A percentile compares a stretch with the other conserved stretches of the same genome.
phyloP scores from a whole-genome alignment of 2,797 vertebrate species.

The Neostethus bicornis region DNA sequence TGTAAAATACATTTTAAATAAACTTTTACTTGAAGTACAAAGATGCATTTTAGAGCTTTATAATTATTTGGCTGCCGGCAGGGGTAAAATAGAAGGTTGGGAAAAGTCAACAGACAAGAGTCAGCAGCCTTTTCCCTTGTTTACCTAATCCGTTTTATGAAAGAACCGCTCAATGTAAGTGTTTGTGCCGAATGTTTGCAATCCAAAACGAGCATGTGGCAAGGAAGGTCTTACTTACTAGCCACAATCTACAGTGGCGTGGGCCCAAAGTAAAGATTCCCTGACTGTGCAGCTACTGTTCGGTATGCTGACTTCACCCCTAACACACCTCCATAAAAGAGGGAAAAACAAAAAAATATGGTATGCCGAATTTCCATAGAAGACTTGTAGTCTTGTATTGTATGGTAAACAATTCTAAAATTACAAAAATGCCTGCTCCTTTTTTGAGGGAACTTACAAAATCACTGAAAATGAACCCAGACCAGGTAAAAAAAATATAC shows the following conservation, averaged over 20 bases:
- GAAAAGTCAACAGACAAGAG: slow-evolving; percentile 76
- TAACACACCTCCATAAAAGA: slow-evolving; percentile 51
- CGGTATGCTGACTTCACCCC: slow-evolving; percentile 53
- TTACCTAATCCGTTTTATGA: slow-evolving; percentile 73
- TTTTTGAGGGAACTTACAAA: too few species aligned
- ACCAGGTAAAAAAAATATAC: too few species aligned
- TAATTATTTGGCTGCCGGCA: slow-evolving; percentile 60
- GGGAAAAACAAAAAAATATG: slow-evolving; percentile 52
- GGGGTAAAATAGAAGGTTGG: slow-evolving; percentile 63
- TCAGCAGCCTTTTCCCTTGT: slow-evolving; percentile 68
- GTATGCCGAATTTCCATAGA: not conserved
- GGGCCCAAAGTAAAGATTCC: slow-evolving; percentile 71
- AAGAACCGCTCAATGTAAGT: slow-evolving; percentile 73
- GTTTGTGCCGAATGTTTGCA: slow-evolving; percentile 78
- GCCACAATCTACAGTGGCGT: slow-evolving; percentile 71
- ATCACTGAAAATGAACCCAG: too few species aligned
- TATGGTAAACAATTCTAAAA: too few species aligned
- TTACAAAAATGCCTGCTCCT: too few species aligned
- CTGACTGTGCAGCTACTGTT: slow-evolving; percentile 67
- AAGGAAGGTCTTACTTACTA: slow-evolving; percentile 62
- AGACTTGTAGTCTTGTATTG: too few species aligned
- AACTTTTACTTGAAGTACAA: slow-evolving; percentile 50
- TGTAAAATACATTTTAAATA: slow-evolving; percentile 52
- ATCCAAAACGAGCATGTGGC: slow-evolving; percentile 70
- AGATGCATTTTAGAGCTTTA: slow-evolving; percentile 58